phyloP scores from a whole-genome alignment of 2,113 vertebrate genomes.

The Gasterosteus nipponicus region DNA sequence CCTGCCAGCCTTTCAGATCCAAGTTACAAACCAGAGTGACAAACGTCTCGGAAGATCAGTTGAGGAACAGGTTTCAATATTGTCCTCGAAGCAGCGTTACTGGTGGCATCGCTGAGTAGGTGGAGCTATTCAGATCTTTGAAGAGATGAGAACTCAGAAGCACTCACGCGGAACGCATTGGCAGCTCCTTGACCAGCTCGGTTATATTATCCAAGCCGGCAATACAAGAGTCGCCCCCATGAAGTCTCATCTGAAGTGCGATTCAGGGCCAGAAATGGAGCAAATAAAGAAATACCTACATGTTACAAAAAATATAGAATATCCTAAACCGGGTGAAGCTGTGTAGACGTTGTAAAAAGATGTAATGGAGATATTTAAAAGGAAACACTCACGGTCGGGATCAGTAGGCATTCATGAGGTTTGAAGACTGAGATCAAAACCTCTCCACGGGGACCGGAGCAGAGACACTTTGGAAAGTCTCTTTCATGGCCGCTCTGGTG shows the following conservation, averaged over 20 bases:
- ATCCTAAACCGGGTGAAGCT: constrained; percentile 40
- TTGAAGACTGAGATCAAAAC: constrained; percentile 58
- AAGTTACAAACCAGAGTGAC: constrained; percentile 18
- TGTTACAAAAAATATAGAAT: constrained; percentile 30
- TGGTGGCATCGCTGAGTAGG: background rate
- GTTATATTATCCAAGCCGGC: background rate
- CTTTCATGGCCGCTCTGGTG: constrained; percentile 52
- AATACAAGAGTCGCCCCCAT: background rate
- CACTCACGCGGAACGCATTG: background rate
- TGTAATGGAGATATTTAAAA: constrained; percentile 41
- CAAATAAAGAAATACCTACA: constrained; percentile 26
- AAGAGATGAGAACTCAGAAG: background rate
- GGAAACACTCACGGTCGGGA: constrained; percentile 36
- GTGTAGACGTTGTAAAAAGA: constrained; percentile 52
- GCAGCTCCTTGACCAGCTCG: background rate
- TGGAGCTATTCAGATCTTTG: background rate
- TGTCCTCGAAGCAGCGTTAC: background rate
- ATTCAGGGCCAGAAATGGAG: constrained; percentile 16
- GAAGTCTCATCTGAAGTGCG: constrained; percentile 15
- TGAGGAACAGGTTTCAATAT: background rate
- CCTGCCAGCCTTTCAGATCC: constrained; percentile 27
- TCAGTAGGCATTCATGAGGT: constrained; percentile 35
- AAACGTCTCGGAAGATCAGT: constrained; percentile 7
- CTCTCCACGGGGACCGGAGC: constrained; percentile 26
- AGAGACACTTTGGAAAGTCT: constrained; percentile 43